phyloP scores from a whole-genome alignment of 2,113 vertebrate genomes.

The Deroptyus accipitrinus region DNA sequence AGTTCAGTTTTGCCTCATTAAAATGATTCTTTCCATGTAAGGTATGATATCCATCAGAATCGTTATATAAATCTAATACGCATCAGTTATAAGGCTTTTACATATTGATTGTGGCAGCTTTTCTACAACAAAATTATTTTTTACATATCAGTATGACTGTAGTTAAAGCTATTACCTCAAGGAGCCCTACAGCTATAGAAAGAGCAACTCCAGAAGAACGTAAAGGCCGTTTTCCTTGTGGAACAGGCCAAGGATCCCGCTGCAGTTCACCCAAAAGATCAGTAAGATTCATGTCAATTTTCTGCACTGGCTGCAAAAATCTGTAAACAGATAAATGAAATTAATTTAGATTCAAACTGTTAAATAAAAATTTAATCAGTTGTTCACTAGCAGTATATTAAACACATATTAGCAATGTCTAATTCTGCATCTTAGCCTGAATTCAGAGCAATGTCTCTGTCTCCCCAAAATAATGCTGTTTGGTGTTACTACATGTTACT shows the following conservation, averaged over 20 bases:
- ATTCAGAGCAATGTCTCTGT: not conserved
- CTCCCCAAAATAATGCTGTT: not conserved
- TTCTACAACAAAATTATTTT: not conserved
- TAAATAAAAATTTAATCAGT: not conserved
- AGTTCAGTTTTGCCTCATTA: not conserved
- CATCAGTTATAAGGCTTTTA: not conserved
- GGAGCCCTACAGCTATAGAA: constrained; percentile 93
- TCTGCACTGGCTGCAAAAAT: constrained; percentile 95
- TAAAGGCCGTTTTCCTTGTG: constrained; percentile 91
- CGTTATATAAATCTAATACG: not conserved
- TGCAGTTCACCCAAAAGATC: constrained; percentile 96
- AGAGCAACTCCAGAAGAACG: constrained; percentile 93
- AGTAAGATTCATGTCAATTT: constrained; percentile 98
- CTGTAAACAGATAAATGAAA: constrained; percentile 64
- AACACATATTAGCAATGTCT: not conserved
- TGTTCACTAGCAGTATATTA: not conserved
- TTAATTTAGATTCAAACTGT: not conserved
- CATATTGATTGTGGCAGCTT: not conserved
- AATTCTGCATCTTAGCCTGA: not conserved
- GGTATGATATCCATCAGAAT: not conserved
- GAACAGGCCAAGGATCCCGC: constrained; percentile 96
- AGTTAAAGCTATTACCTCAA: constrained; percentile 83
- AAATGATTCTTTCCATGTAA: not conserved
- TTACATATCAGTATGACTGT: not conserved
- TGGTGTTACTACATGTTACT: not conserved